Evolutionary conservation across 2,888 invertebrate species (phyloP).

Genomic region (Drosophila buzzatii): DNA sequence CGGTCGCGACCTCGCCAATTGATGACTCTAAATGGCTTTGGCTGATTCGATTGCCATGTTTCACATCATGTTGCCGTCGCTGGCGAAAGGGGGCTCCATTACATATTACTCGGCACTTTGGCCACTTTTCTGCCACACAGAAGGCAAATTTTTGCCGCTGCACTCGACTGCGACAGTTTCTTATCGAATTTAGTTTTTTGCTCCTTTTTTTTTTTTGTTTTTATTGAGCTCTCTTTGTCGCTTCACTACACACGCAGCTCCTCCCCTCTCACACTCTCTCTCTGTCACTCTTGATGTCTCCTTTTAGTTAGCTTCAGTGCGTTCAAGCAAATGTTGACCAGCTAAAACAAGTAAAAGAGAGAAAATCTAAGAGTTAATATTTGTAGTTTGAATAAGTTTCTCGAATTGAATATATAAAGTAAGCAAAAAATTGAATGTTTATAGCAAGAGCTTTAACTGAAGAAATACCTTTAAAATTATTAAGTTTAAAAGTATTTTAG

Average conservation of each 20-base stretch:
- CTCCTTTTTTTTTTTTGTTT: conserved; percentile 1
- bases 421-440: neutral
- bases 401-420: neutral
- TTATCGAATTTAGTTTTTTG: conserved; percentile 53
- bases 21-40: conserved; percentile 79
- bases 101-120: conserved; percentile 78
- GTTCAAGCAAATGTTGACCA: conserved; percentile 7
- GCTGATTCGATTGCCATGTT: conserved; percentile 79
- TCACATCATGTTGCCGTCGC: conserved; percentile 76
- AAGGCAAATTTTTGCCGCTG: conserved; percentile 47
- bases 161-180: conserved; percentile 56
- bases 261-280: neutral
- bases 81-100: conserved; percentile 74
- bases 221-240: conserved; percentile 2
- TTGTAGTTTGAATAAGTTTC: conserved; percentile 2
- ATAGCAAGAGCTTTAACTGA: neutral
- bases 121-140: conserved; percentile 47
- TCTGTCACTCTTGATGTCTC: neutral
- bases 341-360: conserved; percentile 12
- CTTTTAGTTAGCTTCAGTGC: neutral
- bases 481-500: neutral
- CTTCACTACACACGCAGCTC: conserved; percentile 6
- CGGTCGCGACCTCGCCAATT: conserved; percentile 68
- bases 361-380: neutral
- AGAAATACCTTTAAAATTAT: neutral